phyloP scores from a whole-genome alignment of 2,888 invertebrate genomes.

The Caenorhabditis drosophilae region DNA sequence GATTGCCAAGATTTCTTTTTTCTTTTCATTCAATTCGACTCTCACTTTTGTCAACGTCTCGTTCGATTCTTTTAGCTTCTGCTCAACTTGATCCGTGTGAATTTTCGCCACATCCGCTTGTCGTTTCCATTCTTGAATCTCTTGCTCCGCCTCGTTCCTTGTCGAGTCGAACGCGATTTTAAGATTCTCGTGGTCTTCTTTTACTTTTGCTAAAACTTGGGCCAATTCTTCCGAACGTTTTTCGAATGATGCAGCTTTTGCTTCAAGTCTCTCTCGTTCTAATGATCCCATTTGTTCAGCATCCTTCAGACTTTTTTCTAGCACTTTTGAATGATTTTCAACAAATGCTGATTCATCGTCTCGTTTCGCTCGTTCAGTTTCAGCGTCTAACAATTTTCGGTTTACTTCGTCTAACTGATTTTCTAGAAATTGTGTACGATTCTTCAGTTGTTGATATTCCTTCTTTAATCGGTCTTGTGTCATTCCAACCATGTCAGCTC shows the following conservation, averaged over 20 bases:
- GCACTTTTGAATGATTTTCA: constrained; percentile 24
- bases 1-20: constrained; percentile 8
- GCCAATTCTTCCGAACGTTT: constrained; percentile 16
- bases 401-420: constrained; percentile 46
- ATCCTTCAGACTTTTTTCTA: constrained; percentile 47
- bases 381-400: constrained; percentile 29
- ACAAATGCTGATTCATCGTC: constrained; percentile 21
- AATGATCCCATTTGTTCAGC: constrained; percentile 32
- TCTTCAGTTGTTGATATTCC: constrained; percentile 50
- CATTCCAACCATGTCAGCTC: constrained; percentile 28
- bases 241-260: constrained; percentile 27
- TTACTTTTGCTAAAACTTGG: constrained; percentile 6
- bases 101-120: constrained; percentile 15
- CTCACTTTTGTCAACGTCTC: background rate
- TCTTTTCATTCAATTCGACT: constrained; percentile 3
- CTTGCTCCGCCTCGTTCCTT: constrained; percentile 7
- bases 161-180: constrained; percentile 8
- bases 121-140: constrained; percentile 17
- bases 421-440: constrained; percentile 45
- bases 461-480: constrained; percentile 48
- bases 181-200: constrained; percentile 12
- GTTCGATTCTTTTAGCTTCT: background rate
- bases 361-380: constrained; percentile 27
- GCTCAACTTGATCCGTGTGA: constrained; percentile 9
- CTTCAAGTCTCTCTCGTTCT: constrained; percentile 34